Evolutionary conservation across 2,113 vertebrate genomes (phyloP), one percentile per base, ranked within the genome.

Genomic region (Crypturellus undulatus): DNA sequence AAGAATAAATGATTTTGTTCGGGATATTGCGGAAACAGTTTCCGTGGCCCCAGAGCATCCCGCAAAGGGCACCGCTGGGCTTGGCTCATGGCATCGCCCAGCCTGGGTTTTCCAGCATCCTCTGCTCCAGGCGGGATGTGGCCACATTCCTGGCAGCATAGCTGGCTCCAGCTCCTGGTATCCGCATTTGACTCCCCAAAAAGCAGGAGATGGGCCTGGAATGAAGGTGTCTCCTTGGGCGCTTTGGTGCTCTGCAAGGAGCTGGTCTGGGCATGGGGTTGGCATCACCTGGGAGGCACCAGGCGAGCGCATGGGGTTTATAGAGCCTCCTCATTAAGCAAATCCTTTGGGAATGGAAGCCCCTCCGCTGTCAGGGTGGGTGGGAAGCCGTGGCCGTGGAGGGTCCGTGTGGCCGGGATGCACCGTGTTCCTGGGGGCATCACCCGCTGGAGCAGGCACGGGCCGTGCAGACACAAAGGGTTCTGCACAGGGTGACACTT

Each of bases 1-100:
- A 97, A 96, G 98, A 98, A 98, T 97, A 97, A 98, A 96, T 97
- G 96, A 97, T 98, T 98, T 93, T 56, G 96, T 97, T 97, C 96
- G 98, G 98, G 97, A 97, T 97, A 94, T 96, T 80, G 96, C 58
- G 92, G 97, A 95, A 97, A 90, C 6, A 79, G 96, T 96, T 97
- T 95, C 95, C 40, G 89, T 73, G 97, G 97, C 96, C 90, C 97
- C 97, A 97, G 79, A 89, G 80, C 96, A 72, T 63, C 96, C 97
- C 94, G 97, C 94, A 95, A 97, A 97, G 59, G 96, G 92, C 97
- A 64, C 97, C 90, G 96, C 40, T 2, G 96, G 97, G 97, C 98
- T 97, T 96, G 82, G 94, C 95, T 94, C 91, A 89, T 14, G 54
- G 97, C 45, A 6, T 47, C 45, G 4, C 45, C 18, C 18, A 7